Base-by-base conservation (phyloP, 2,113 vertebrate genomes). In the Toxotes chatareus region DNA sequence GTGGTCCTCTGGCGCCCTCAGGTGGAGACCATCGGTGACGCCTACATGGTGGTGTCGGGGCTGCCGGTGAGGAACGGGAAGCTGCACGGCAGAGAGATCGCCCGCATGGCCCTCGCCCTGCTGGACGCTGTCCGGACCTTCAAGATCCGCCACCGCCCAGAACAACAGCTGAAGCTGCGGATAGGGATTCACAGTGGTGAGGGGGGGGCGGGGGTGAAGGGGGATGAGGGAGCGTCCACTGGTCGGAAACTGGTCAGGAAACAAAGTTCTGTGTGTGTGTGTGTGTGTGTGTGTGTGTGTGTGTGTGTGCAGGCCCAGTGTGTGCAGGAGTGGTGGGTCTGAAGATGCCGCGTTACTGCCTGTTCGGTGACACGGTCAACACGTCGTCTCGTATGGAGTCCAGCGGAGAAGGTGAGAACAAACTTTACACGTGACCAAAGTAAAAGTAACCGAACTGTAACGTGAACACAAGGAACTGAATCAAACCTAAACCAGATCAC, bases 11-110 rank as follows among this genome's bases (percentile, higher is more conserved):
- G 76, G 59, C 31, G 62, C 67, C 44, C 23, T 64, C 87, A 99
- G 98, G 97, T 99, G 90, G 98, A 99, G 94, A 99, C 97, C 0
- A 99, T 99, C 0, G 97, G 97, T 0, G 98, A 99, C 0, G 98
- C 98, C 60, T 99, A 99, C 94, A 99, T 99, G 98, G 98, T 99
- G 85, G 98, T 99, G 64, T 99, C 98, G 0, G 98, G 98, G 19
- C 93, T 99, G 77, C 98, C 98, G 0, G 96, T 97, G 71, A 93
- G 96, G 51, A 99, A 99, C 0, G 97, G 97, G 53, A 96, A 94
- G 49, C 93, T 96, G 56, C 98, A 99, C 0, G 96, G 96, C 14
- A 92, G 94, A 0, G 98, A 99, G 90, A 93, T 99, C 4, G 96
- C 95, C 31, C 96, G 97, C 65, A 99, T 99, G 98, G 96, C 97